Conservation (phyloP, 2,113 vertebrate species). For the Limanda limanda region DNA sequence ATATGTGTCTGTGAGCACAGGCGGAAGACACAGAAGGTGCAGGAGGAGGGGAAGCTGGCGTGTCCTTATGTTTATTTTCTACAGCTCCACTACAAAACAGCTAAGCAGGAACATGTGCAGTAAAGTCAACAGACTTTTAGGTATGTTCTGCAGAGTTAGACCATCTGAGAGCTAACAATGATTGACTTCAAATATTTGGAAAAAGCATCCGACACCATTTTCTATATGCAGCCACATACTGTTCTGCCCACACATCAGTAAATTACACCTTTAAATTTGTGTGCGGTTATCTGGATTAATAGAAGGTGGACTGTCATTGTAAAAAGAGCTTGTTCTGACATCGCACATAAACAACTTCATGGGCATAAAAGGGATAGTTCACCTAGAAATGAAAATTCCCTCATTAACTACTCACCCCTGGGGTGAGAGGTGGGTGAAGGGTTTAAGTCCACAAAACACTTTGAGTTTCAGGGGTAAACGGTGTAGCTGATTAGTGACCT, state of each 20-base stretch:
- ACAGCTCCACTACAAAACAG: constrained; percentile 23
- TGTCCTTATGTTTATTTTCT: constrained; percentile 40
- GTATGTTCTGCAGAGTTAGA: neutral
- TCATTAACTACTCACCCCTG: no score
- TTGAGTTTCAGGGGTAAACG: no score
- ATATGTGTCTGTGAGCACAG: constrained; percentile 31
- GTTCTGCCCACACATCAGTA: neutral
- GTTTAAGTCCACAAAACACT: no score
- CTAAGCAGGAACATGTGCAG: constrained; percentile 19
- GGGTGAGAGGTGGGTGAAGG: no score
- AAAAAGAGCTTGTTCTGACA: neutral
- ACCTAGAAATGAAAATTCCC: no score
- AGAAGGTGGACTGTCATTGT: neutral
- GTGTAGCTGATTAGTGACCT: no score
- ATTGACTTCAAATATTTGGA: neutral
- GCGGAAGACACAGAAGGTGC: neutral
- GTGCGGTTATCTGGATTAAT: constrained; percentile 3
- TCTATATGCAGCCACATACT: neutral
- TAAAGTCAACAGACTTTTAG: neutral
- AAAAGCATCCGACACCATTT: neutral
- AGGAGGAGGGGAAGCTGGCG: constrained; percentile 14
- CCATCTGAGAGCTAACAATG: neutral
- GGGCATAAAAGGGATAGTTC: neutral
- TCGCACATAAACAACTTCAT: neutral
- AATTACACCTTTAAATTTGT: neutral